Evolutionary conservation across 2,113 vertebrate species (phyloP).

Genomic region (Mesembrinibis cayennensis): DNA sequence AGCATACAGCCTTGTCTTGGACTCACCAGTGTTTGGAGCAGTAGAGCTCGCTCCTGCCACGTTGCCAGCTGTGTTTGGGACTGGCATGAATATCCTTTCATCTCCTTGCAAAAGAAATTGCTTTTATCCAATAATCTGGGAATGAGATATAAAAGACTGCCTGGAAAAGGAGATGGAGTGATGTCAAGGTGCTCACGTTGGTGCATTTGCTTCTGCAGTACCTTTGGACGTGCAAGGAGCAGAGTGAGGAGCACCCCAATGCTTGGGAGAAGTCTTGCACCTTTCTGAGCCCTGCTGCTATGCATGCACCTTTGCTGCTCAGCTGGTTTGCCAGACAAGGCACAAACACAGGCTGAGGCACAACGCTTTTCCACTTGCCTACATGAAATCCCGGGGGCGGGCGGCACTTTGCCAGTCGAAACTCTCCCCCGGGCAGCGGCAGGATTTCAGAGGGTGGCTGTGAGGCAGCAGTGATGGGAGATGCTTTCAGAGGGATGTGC

Average conservation of each 20-base stretch:
- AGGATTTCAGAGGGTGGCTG: neutral
- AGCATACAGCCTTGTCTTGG: neutral
- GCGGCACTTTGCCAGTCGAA: conserved; percentile 13
- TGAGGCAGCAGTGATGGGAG: neutral
- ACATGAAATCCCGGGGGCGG: rapidly evolving
- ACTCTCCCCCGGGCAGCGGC: neutral
- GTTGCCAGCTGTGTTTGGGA: neutral
- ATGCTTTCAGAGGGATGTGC: neutral
- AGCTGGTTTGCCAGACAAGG: rapidly evolving
- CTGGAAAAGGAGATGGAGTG: neutral
- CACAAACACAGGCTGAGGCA: neutral
- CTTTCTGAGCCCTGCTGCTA: neutral
- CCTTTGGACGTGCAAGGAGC: neutral
- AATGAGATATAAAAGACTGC: neutral
- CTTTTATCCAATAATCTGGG: neutral
- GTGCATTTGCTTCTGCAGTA: neutral
- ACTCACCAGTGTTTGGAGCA: neutral
- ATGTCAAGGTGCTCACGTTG: rapidly evolving
- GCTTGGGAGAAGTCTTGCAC: neutral
- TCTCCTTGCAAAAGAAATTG: neutral
- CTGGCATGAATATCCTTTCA: neutral
- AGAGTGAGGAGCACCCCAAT: neutral
- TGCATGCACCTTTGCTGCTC: neutral
- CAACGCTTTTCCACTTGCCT: neutral
- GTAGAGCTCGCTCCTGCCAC: neutral